phyloP scores from a whole-genome alignment of 2,888 invertebrate genomes.

The Oscheius sp. region DNA sequence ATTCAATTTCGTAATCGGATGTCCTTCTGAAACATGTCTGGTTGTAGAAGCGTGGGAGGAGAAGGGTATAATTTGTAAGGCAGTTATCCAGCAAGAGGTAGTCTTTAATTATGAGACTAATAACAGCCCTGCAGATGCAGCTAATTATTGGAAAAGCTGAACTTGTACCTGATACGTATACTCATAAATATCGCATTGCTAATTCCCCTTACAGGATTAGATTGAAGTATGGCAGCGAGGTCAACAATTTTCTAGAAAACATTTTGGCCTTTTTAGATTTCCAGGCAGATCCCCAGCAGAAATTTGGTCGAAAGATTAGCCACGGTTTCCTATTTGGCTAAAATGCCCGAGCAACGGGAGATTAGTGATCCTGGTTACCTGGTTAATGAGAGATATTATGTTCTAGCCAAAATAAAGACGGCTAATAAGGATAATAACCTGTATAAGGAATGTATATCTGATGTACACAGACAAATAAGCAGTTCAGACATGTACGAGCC shows the following conservation, averaged over 20 bases:
- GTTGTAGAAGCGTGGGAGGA: constrained; percentile 21
- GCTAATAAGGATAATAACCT: neutral
- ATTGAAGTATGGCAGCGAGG: constrained; percentile 20
- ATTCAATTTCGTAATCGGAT: constrained; percentile 2
- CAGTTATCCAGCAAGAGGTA: neutral
- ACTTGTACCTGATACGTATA: constrained; percentile 8
- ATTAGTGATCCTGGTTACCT: neutral
- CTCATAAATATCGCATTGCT: constrained; percentile 11
- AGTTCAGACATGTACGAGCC: constrained; percentile 1
- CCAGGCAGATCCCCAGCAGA: neutral
- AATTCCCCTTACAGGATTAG: constrained; percentile 3
- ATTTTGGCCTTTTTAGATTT: neutral
- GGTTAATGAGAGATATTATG: neutral
- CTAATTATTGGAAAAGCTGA: constrained; percentile 6
- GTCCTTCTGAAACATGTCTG: neutral
- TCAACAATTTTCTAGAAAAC: neutral
- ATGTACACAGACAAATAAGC: neutral
- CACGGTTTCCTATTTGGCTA: no score
- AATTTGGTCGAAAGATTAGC: no score
- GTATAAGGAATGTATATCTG: constrained; percentile 6
- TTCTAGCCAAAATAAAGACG: constrained; percentile 12
- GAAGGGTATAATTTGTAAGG: neutral
- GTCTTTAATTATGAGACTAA: neutral
- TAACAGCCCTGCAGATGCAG: neutral
- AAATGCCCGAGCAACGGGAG: no score